A percentile compares a stretch with the other conserved stretches of the same genome.
These are phyloP conservation scores for Spodoptera litura DNA, from an alignment of 1,140 invertebrate genomes.

Conservation along the genomic window DNA sequence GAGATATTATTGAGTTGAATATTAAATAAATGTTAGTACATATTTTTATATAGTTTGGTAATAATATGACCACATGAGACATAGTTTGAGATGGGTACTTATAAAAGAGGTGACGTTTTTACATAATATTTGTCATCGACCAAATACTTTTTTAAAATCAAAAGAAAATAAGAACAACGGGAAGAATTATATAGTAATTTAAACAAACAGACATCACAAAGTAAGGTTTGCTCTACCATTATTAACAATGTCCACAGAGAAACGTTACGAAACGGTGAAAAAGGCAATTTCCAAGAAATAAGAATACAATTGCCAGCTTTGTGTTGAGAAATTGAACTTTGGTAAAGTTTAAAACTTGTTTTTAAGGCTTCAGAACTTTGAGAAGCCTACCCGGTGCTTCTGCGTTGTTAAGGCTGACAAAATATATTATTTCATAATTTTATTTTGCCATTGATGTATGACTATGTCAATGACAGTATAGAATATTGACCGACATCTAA, in stretches of 20 bases:
- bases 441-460: too few species aligned
- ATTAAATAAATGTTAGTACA: too few species aligned
- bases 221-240: slow-evolving; percentile 11
- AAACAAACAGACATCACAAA: background rate
- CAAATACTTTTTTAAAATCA: too few species aligned
- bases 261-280: slow-evolving; percentile 47
- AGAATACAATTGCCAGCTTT: slow-evolving; percentile 56
- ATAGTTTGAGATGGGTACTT: background rate
- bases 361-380: slow-evolving; percentile 74
- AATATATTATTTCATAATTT: slow-evolving; percentile 1
- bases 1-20: too few species aligned
- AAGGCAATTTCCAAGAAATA: slow-evolving; percentile 55
- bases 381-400: slow-evolving; percentile 67
- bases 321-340: slow-evolving; percentile 56
- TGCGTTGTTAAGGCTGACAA: slow-evolving; percentile 53
- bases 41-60: too few species aligned
- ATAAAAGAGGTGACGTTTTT: too few species aligned
- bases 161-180: background rate
- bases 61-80: too few species aligned
- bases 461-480: too few species aligned
- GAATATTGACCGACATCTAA: too few species aligned
- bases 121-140: too few species aligned
- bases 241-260: slow-evolving; percentile 24
- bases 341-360: slow-evolving; percentile 64
- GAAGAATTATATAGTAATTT: background rate